Evolutionary conservation across 2,888 invertebrate genomes (phyloP), one percentile per base, ranked within the genome.

Genomic region (Sturmia bella): DNA sequence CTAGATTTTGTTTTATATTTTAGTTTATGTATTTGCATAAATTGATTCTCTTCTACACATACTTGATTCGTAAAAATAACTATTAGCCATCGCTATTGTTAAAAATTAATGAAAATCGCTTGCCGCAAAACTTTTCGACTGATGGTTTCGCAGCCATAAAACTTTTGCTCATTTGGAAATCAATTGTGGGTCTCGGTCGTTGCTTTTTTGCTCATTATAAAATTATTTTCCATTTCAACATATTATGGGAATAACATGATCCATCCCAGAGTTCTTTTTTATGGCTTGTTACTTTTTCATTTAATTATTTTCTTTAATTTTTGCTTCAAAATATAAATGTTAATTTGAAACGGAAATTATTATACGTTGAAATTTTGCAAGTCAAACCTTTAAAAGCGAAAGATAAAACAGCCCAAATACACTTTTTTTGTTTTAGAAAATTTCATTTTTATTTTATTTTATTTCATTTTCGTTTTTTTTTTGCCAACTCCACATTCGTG

Each of bases 301-400:
- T 74, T 77, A 69, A 70, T 70, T 69, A 76, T 69, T 76, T 32
- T 69, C 17, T 68, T 52, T 27, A 48, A 45, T 48, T 64, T 64
- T 68, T 37, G 2, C 24, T 64, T 0, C 21, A 48, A 64, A 73
- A 64, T 45, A 63, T 64, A 69, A 56, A 59, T 59, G 64, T 76
- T 80, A 80, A 80, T 80, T 72, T 66, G 80, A 80, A 81, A 76
- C 80, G 80, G 80, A 81, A 81, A 81, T 81, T 76, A 76, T 76
- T 81, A 69, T 74, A 57, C 56, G 45, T 21, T 45, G 56, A 69
- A 80, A 63, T 56, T 52, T 63, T 68, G 74, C 68, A 17, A 54
- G 52, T 61, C 45, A 64, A 17, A 45, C 45, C 9, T 41, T 63
- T 21, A 32, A 45, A 61, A 43, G 41, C 52, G 17, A 54, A 54